phyloP scores from a whole-genome alignment of 1,140 invertebrate genomes.

The Drosophila guanche region DNA sequence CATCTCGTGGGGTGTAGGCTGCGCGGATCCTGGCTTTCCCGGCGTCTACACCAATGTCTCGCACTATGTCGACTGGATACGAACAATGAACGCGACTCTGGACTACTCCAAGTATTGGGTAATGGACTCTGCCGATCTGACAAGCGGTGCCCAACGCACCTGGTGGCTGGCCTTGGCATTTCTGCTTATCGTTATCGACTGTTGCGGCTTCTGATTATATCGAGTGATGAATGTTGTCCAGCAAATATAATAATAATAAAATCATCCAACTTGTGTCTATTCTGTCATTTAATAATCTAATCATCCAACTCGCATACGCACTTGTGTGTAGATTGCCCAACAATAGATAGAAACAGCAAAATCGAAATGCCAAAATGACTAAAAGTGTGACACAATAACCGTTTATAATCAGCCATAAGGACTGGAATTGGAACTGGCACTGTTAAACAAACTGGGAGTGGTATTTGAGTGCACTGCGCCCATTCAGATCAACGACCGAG shows the following conservation, averaged over 20 bases:
- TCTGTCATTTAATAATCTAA: constrained; percentile 37
- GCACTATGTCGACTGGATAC: constrained; percentile 86
- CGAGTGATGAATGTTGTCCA: not conserved
- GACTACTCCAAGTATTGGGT: constrained; percentile 12
- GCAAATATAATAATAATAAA: constrained; percentile 11
- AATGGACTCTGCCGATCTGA: not conserved
- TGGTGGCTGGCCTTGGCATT: constrained; percentile 1
- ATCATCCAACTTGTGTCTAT: constrained; percentile 19
- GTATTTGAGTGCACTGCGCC: too few species aligned
- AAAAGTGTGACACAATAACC: too few species aligned
- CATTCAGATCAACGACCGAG: too few species aligned
- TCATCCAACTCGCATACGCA: constrained; percentile 1
- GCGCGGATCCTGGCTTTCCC: constrained; percentile 86
- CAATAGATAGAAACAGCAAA: not conserved
- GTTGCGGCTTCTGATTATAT: constrained; percentile 1
- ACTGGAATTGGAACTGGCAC: too few species aligned
- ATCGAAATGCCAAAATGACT: too few species aligned
- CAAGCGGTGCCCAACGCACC: not conserved
- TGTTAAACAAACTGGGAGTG: too few species aligned
- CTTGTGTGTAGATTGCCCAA: constrained; percentile 18
- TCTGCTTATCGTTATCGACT: not conserved
- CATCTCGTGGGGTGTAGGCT: constrained; percentile 89
- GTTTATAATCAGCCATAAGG: too few species aligned
- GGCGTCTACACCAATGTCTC: constrained; percentile 89
- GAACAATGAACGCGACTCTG: constrained; percentile 4